Evolutionary conservation across 2,888 invertebrate species (phyloP), one percentile per base, ranked within the genome.

Genomic region (Thumatha senex): DNA sequence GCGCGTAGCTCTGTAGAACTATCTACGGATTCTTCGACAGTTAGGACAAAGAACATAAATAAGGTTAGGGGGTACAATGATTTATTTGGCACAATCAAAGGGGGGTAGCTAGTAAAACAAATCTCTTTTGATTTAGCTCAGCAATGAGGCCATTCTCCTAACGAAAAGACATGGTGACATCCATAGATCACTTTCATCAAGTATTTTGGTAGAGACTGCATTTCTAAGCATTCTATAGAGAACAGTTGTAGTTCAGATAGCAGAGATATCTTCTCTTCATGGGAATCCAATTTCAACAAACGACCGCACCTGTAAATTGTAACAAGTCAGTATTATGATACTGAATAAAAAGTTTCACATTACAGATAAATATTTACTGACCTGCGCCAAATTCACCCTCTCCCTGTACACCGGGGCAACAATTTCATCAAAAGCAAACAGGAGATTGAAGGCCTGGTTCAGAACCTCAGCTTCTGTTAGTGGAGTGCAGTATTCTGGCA

Each of bases 261-360:
- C n/a, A n/a, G n/a, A n/a, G n/a, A n/a, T n/a, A 98, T 98, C 79
- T 98, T 97, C 79, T 99, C 99, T 84, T 99, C 99, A 61, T 98
- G 98, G 0, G 98, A 99, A 81, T 99, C 99, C 99, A 99, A n/a
- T 99, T 86, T 99, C 99, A 1, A 99, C 99, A 85, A 98, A 99
- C 11, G 99, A 99, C 67, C 99, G 94, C 54, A 99, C 99, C 93
- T 98, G 96, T 1, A 40, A 33, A 50, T n/a, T 31, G 0, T 1
- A 13, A 12, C 18, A 5, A 24, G 18, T 24, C 5, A 5, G 18
- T 24, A 24, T 24, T 24, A 24, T 5, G 5, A n/a, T n/a, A n/a
- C n/a, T n/a, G n/a, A n/a, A n/a, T n/a, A n/a, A n/a, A n/a, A n/a
- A n/a, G n/a, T n/a, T n/a, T n/a, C n/a, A n/a, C n/a, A n/a, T 30